A percentile compares a stretch with the other conserved stretches of the same genome.
phyloP scores from a whole-genome alignment of 2,113 vertebrate genomes.

The Isurus oxyrinchus region DNA sequence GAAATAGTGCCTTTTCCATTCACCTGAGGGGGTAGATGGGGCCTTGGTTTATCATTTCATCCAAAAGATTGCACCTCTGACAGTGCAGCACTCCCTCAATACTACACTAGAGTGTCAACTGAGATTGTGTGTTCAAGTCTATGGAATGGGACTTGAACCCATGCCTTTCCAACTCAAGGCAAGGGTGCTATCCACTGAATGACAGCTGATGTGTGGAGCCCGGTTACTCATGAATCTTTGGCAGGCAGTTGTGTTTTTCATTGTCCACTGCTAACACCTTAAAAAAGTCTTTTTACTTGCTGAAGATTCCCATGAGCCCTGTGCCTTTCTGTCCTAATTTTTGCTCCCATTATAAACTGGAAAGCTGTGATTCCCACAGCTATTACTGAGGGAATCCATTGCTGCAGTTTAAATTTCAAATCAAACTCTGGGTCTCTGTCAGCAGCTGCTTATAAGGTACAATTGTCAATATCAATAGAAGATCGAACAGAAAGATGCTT shows the following conservation, averaged over 20 bases:
- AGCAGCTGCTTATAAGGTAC: background rate
- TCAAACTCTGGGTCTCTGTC: background rate
- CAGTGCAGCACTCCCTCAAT: background rate
- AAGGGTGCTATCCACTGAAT: background rate
- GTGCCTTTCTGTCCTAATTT: background rate
- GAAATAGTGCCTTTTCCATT: too few species aligned
- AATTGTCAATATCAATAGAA: background rate
- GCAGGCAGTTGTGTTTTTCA: background rate
- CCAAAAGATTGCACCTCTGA: background rate
- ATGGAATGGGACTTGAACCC: background rate
- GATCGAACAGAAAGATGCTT: background rate
- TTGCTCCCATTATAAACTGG: background rate
- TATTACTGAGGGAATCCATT: background rate
- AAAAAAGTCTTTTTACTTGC: background rate
- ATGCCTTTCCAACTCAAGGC: background rate
- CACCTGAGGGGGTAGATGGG: too few species aligned
- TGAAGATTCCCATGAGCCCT: background rate
- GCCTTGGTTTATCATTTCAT: too few species aligned
- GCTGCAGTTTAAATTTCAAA: background rate
- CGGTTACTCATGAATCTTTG: background rate
- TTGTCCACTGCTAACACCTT: background rate
- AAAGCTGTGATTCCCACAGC: background rate
- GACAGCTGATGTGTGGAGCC: background rate
- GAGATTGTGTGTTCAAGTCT: background rate
- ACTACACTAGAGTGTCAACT: background rate